A percentile compares a stretch with the other conserved stretches of the same genome.
Conservation (phyloP, 2,888 invertebrate genomes). For the Gymnoscelis rufifasciata region DNA sequence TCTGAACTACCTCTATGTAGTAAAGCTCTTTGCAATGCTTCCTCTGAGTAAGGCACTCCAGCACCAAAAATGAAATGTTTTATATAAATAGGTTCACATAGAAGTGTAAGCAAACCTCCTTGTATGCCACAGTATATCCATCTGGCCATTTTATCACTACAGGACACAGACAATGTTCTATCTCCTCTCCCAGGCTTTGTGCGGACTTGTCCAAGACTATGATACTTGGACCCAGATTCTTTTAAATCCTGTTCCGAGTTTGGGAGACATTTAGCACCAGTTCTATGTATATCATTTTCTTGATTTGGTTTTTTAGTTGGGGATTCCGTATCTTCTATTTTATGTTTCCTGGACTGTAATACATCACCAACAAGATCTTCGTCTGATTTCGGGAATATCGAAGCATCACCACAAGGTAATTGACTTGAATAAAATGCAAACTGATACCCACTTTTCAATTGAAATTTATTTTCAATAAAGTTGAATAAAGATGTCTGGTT, state of each 20-base stretch:
- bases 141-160: conserved; percentile 95
- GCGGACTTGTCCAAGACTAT: conserved; percentile 84
- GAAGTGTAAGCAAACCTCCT: conserved; percentile 86
- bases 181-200: conserved; percentile 96
- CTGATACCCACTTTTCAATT: conserved; percentile 76
- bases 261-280: conserved; percentile 92
- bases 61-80: conserved; percentile 85
- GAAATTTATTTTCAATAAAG: conserved; percentile 51
- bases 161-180: conserved; percentile 92
- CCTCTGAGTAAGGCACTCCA: conserved; percentile 80
- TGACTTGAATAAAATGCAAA: conserved; percentile 93
- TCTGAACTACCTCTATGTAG: conserved; percentile 46
- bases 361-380: conserved; percentile 51
- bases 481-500: conserved; percentile 52
- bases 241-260: conserved; percentile 78
- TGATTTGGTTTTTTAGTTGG: conserved; percentile 41
- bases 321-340: conserved; percentile 34
- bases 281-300: conserved; percentile 79
- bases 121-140: conserved; percentile 93
- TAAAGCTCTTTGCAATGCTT: conserved; percentile 78
- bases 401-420: conserved; percentile 95
- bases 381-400: conserved; percentile 83
- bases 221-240: conserved; percentile 79
- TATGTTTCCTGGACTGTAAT: conserved; percentile 41
- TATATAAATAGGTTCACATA: conserved; percentile 84